Evolutionary conservation across 2,113 vertebrate species (phyloP).

Genomic region (Sapajus apella): DNA sequence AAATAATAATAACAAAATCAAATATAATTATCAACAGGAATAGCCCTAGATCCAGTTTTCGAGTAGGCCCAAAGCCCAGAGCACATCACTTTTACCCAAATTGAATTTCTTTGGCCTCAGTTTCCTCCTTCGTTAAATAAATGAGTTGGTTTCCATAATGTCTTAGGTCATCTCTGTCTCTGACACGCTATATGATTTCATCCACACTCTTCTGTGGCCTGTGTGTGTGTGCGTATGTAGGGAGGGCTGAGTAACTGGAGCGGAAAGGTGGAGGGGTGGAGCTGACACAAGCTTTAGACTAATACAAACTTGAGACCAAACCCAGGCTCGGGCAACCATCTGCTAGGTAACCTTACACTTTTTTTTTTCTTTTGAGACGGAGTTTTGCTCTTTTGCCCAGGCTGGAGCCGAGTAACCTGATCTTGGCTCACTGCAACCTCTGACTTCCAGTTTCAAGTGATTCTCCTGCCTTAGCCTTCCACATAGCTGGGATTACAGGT

Average conservation of each 20-base stretch:
- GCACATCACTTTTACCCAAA: background rate
- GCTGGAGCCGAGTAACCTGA: too few species aligned
- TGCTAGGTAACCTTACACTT: background rate
- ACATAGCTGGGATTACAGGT: too few species aligned
- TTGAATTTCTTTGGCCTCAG: background rate
- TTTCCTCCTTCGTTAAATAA: slow-evolving; percentile 7
- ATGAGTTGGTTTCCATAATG: background rate
- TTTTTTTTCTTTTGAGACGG: too few species aligned
- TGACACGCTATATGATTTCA: background rate
- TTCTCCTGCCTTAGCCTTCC: too few species aligned
- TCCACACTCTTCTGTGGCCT: background rate
- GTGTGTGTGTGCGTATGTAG: background rate
- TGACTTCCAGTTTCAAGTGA: too few species aligned
- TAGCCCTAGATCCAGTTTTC: background rate
- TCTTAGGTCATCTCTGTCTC: background rate
- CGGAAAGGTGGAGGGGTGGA: background rate
- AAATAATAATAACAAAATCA: background rate
- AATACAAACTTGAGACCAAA: background rate
- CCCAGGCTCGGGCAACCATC: background rate
- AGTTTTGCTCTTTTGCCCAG: too few species aligned
- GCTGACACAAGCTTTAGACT: background rate
- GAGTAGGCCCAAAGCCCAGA: background rate
- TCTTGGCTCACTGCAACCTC: too few species aligned
- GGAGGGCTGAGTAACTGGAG: background rate
- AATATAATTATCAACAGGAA: background rate